Percentiles rank a stretch among this genome's conserved stretches.
Evolutionary conservation across 2,888 invertebrate species (phyloP).

Genomic region (Athalia circularis): DNA sequence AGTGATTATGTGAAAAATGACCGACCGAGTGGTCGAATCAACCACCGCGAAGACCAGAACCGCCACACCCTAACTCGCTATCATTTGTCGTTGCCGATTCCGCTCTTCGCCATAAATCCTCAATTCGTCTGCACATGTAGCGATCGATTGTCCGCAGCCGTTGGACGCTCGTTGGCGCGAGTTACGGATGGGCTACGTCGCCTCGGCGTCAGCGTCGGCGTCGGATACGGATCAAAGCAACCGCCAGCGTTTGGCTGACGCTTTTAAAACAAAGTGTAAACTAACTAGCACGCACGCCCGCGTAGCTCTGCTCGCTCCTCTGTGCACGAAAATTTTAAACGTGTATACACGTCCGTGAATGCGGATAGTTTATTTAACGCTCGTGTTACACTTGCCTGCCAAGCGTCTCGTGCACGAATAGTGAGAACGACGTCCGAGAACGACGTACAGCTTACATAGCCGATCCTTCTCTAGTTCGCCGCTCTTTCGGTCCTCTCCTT

Average conservation of each 20-base stretch:
- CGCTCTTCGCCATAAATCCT: too few species aligned
- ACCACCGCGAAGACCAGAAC: too few species aligned
- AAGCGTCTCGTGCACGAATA: constrained; percentile 1
- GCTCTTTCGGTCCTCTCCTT: too few species aligned
- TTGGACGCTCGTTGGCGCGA: constrained; percentile 48
- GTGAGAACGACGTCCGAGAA: neutral
- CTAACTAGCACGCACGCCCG: constrained; percentile 62
- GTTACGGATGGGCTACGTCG: constrained; percentile 27
- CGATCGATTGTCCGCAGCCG: constrained; percentile 2
- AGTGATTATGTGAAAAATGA: constrained; percentile 22
- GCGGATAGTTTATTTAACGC: constrained; percentile 36
- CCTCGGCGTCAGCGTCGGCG: constrained; percentile 51
- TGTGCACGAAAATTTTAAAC: neutral
- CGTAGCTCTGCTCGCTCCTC: neutral
- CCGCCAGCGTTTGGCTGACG: constrained; percentile 69
- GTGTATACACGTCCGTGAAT: neutral
- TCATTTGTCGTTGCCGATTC: too few species aligned
- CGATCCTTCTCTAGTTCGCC: too few species aligned
- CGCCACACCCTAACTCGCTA: too few species aligned
- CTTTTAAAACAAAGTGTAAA: constrained; percentile 71
- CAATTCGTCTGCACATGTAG: too few species aligned
- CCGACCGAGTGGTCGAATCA: neutral
- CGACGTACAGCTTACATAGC: neutral
- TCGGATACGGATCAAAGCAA: constrained; percentile 64
- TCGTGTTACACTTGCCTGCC: constrained; percentile 41